These are phyloP conservation scores for Reticulitermes lucifugus DNA, from an alignment of 2,888 invertebrate species.

Conservation along the genomic window DNA sequence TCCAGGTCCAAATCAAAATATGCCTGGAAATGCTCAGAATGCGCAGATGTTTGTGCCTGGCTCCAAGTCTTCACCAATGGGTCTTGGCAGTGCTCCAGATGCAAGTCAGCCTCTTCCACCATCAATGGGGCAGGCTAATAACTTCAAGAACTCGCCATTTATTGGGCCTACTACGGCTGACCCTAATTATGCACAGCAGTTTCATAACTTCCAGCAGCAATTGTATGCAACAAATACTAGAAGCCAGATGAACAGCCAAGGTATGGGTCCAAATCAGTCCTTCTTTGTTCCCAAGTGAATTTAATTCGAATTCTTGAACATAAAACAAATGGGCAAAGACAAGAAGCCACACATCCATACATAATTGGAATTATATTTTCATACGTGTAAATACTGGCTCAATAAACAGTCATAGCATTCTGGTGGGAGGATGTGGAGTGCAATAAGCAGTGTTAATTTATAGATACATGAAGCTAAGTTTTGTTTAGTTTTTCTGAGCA, in stretches of 20 bases:
- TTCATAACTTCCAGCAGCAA: constrained; percentile 96
- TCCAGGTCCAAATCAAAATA: constrained; percentile 57
- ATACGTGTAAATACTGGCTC: constrained; percentile 35
- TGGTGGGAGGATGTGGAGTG: constrained; percentile 7
- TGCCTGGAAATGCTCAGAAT: constrained; percentile 62
- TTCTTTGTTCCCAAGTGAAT: constrained; percentile 57
- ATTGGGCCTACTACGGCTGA: constrained; percentile 88
- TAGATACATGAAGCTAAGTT: neutral
- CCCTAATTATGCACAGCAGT: constrained; percentile 94
- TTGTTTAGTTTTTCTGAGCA: neutral
- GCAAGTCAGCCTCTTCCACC: constrained; percentile 82
- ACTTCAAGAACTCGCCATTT: constrained; percentile 80
- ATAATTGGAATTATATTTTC: constrained; percentile 26
- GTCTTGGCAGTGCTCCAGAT: constrained; percentile 68
- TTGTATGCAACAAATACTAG: constrained; percentile 88
- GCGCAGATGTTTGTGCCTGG: constrained; percentile 71
- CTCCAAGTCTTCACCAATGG: constrained; percentile 70
- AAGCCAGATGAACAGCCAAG: constrained; percentile 64
- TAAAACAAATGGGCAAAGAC: neutral
- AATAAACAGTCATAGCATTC: constrained; percentile 17
- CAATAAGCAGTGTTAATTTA: constrained; percentile 27
- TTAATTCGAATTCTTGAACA: neutral
- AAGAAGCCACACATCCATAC: neutral
- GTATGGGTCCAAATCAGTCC: constrained; percentile 55
- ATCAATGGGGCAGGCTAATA: constrained; percentile 79